Evolutionary conservation across 2,797 vertebrate genomes (phyloP).

Genomic region (Triplophysa yarkandensis): DNA sequence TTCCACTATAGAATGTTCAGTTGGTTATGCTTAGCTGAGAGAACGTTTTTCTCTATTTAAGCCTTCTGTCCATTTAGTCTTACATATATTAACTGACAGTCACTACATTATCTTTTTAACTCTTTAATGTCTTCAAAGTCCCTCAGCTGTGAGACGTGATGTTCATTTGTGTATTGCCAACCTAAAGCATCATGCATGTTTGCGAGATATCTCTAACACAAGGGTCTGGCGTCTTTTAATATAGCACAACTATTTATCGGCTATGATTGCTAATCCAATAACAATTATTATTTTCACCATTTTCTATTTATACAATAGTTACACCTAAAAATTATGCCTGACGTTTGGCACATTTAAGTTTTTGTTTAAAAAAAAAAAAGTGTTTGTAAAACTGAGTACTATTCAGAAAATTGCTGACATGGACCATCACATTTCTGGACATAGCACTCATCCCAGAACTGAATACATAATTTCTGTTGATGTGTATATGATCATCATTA

Average conservation of each 20-base stretch:
- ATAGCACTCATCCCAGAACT: background rate
- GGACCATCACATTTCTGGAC: background rate
- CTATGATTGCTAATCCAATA: conserved; percentile 3
- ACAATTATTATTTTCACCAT: background rate
- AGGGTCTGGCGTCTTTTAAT: conserved; percentile 12
- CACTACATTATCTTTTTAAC: background rate
- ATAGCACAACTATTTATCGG: conserved; percentile 6
- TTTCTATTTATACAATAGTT: conserved; percentile 4
- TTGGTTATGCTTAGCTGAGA: background rate
- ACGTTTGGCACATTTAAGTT: background rate
- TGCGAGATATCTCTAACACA: conserved; percentile 16
- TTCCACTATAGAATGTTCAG: background rate
- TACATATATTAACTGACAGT: background rate
- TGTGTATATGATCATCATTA: background rate
- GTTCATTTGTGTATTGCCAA: conserved; percentile 14
- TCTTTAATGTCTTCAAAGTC: conserved; percentile 21
- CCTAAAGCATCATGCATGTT: conserved; percentile 11
- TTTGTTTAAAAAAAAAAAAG: background rate
- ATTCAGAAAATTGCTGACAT: background rate
- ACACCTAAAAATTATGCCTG: background rate
- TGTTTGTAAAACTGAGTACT: background rate
- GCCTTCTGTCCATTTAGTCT: background rate
- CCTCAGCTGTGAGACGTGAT: conserved; percentile 4
- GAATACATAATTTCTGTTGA: conserved; percentile 17
- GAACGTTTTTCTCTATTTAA: background rate